phyloP scores from a whole-genome alignment of 92 coral and sea anemone species.

The Zoanthus gigantus region DNA sequence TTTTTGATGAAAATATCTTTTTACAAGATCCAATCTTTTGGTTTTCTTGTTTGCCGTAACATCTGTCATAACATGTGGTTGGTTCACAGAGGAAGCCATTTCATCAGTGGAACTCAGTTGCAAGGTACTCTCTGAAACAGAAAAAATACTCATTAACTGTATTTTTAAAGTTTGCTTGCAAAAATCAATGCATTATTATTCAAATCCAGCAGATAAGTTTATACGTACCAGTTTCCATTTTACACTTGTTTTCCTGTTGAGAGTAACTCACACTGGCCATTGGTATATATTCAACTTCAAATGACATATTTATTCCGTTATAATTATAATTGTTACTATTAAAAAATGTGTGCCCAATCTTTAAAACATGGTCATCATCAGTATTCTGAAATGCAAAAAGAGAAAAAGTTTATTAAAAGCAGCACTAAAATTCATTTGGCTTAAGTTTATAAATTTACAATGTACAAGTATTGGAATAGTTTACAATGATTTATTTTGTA shows the following conservation, averaged over 20 bases:
- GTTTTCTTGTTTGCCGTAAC: not conserved
- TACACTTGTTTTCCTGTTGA: not conserved
- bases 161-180: not conserved
- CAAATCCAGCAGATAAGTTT: not conserved
- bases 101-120: slow-evolving; percentile 15
- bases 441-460: too few relatives aligned
- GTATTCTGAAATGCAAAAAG: slow-evolving; percentile 19
- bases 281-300: slow-evolving; percentile 26
- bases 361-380: not conserved
- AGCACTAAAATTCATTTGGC: not conserved
- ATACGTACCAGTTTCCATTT: slow-evolving; percentile 18
- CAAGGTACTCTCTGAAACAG: slow-evolving; percentile 21
- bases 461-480: too few relatives aligned
- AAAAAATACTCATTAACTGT: not conserved
- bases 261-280: slow-evolving; percentile 27
- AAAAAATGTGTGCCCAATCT: not conserved
- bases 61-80: not conserved
- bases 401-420: not conserved
- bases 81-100: not conserved
- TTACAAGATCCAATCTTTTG: slow-evolving; percentile 37
- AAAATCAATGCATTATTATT: not conserved
- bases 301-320: not conserved
- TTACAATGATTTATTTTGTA: too few relatives aligned
- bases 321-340: not conserved
- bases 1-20: slow-evolving; percentile 93